Base-by-base conservation (phyloP, 2,888 invertebrate genomes). In the Monopis laevigella region DNA sequence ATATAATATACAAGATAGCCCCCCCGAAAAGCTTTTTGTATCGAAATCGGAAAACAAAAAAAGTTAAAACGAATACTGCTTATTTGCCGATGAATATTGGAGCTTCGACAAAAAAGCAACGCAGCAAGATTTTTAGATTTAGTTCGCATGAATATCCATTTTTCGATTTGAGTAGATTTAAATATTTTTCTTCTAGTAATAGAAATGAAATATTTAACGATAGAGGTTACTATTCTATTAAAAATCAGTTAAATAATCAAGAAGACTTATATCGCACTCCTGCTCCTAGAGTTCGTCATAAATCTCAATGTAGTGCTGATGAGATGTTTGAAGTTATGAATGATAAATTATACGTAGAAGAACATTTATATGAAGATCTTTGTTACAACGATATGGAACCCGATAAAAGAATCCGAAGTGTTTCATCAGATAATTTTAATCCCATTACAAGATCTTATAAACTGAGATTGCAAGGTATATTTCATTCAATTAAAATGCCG, bases 21-120 rank as follows among this genome's bases (percentile, higher is more conserved):
- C 73, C 74, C 26, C 67, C 73, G 0, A 81, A 77, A 48, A 82
- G 82, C 46, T 82, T 81, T 48, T 47, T 82, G 1, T 82, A 82
- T 41, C 69, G 77, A 54, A 62, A 75, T 29, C 66, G 70, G 36
- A 17, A 44, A 42, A 43, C 30, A 45, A 52, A 55, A 17, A 66
- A 59, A 27, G 6, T 32, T 13, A 56, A 56, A 43, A 46, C 45
- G 16, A 48, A 57, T 1, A 68, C 68, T 6, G 72, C 80, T 1
- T 82, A 82, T 43, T 51, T 75, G 13, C 78, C 78, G 1, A 82
- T 82, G 82, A 65, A 72, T 35, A 61, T 61, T 2, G 65, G 51
- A 1, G 47, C 59, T 1, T 47, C 58, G 1, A 14, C 13, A 18
- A 27, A 27, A 10, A 70, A 66, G 46, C 73, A 67, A 48, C 47